phyloP scores from a whole-genome alignment of 2,888 invertebrate genomes.

The Dynastes grantii region DNA sequence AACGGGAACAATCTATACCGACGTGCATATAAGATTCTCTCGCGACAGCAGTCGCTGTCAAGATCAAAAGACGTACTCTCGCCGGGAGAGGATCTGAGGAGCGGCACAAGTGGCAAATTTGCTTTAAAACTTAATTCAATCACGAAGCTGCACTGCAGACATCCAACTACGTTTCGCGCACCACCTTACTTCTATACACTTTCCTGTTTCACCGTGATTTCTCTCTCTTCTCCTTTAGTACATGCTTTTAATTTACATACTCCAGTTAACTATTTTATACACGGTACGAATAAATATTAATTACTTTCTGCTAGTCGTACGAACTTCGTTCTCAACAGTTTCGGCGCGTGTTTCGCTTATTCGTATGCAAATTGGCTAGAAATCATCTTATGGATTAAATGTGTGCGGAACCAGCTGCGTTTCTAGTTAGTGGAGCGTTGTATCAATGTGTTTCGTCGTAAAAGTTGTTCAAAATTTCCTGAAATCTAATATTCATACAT shows the following conservation, averaged over 20 bases:
- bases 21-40: conserved; percentile 37
- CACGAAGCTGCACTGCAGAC: conserved; percentile 43
- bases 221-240: not conserved
- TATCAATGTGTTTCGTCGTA: no score
- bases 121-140: conserved; percentile 47
- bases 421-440: no score
- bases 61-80: conserved; percentile 46
- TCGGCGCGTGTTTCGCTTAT: conserved; percentile 10
- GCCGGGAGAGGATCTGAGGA: conserved; percentile 12
- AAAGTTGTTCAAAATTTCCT: no score
- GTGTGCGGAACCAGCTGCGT: not conserved
- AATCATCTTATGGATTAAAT: conserved; percentile 3
- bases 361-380: conserved; percentile 30
- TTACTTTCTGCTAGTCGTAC: conserved; percentile 20
- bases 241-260: conserved; percentile 44
- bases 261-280: conserved; percentile 34
- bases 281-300: conserved; percentile 40
- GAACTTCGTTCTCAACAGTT: conserved; percentile 19
- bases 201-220: not conserved
- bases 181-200: conserved; percentile 6
- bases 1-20: conserved; percentile 22
- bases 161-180: conserved; percentile 18
- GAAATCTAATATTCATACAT: no score
- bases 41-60: conserved; percentile 33
- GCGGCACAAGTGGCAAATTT: conserved; percentile 45